A percentile compares a stretch with the other conserved stretches of the same genome.
Evolutionary conservation across 2,797 vertebrate genomes (phyloP).

Genomic region (Mus minutoides): DNA sequence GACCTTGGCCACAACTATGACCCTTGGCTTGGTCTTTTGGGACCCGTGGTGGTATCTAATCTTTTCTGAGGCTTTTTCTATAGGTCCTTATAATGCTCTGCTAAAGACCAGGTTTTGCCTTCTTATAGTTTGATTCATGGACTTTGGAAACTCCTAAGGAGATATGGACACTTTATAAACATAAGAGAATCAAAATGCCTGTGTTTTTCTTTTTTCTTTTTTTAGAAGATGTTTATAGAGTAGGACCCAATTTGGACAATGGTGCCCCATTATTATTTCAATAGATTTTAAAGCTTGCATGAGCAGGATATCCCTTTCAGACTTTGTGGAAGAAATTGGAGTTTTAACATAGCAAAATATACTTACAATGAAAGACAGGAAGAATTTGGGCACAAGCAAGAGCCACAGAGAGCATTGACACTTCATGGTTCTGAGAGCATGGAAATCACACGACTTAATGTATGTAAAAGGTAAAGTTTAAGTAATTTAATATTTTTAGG

Average conservation of each 20-base stretch:
- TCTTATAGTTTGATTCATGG: slow-evolving; percentile 16
- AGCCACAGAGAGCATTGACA: neutral
- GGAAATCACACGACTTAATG: neutral
- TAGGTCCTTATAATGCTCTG: neutral
- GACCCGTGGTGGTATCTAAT: neutral
- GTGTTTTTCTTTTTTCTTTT: neutral
- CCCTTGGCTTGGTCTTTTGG: neutral
- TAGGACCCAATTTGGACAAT: neutral
- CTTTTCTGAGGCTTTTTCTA: neutral
- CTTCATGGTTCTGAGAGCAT: neutral
- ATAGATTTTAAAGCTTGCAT: neutral
- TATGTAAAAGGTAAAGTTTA: neutral
- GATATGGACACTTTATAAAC: slow-evolving; percentile 6
- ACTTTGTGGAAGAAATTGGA: slow-evolving; percentile 7
- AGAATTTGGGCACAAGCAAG: slow-evolving; percentile 8
- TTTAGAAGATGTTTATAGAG: neutral
- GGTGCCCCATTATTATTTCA: neutral
- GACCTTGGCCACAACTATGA: neutral
- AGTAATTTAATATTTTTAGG: neutral
- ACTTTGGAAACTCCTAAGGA: slow-evolving; percentile 35
- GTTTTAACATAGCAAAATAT: neutral
- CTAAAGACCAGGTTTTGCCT: neutral
- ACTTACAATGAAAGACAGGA: neutral
- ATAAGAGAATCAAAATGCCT: slow-evolving; percentile 3
- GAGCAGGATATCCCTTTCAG: neutral